Conservation (phyloP, 2,797 vertebrate genomes). For the Takifugu rubripes region DNA sequence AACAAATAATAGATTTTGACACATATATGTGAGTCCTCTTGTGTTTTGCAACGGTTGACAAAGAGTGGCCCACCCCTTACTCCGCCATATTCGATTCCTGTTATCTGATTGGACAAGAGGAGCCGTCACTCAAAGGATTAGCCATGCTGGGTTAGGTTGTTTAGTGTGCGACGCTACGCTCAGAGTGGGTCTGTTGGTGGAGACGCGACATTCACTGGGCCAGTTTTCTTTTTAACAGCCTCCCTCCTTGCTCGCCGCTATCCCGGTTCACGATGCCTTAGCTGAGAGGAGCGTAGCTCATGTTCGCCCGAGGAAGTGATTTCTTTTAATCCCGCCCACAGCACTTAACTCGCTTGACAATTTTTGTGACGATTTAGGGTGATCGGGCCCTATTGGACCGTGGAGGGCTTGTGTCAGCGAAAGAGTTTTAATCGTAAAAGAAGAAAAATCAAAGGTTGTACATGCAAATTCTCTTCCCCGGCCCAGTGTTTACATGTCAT, state of each 20-base stretch:
- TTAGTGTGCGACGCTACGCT: constrained; percentile 31
- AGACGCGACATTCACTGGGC: constrained; percentile 45
- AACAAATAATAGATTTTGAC: too few species aligned
- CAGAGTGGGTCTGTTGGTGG: constrained; percentile 28
- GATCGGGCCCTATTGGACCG: constrained; percentile 14
- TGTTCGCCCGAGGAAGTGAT: constrained; percentile 52
- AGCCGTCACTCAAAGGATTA: constrained; percentile 55
- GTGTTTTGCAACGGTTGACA: too few species aligned
- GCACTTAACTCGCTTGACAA: constrained; percentile 21
- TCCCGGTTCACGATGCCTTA: constrained; percentile 53
- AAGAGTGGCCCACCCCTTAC: not conserved
- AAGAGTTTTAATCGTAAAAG: not conserved
- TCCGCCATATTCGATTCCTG: not conserved
- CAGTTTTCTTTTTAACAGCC: constrained; percentile 24
- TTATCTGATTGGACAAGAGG: constrained; percentile 55
- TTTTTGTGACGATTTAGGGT: constrained; percentile 1
- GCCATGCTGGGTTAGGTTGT: constrained; percentile 60
- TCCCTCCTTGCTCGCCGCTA: constrained; percentile 15
- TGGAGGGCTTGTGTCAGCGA: not conserved
- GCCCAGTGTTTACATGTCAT: constrained; percentile 42
- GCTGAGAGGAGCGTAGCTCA: constrained; percentile 51
- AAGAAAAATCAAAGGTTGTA: constrained; percentile 16
- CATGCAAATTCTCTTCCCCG: constrained; percentile 15
- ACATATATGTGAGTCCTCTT: constrained; percentile 20
- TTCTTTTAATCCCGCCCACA: not conserved